Conservation (phyloP, 1,140 invertebrate species). For the Xylocopa sonorina region DNA sequence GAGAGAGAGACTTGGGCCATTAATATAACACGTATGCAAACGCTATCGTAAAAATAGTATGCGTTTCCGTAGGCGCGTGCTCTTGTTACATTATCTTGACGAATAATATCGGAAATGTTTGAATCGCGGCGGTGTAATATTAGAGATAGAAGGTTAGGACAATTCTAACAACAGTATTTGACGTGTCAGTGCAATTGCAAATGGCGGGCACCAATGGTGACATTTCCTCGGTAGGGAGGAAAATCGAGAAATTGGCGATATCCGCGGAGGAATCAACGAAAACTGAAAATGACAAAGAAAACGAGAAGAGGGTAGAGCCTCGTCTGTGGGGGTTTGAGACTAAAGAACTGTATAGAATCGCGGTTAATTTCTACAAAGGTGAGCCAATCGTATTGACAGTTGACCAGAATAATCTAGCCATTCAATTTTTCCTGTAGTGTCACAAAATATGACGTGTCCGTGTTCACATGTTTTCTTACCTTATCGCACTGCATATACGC, state of each 20-base stretch:
- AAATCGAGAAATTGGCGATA: slow-evolving; percentile 71
- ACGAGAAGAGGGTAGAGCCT: slow-evolving; percentile 62
- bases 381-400: slow-evolving; percentile 62
- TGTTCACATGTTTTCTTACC: background rate
- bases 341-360: slow-evolving; percentile 91
- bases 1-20: background rate
- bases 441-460: background rate
- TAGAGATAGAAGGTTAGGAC: slow-evolving; percentile 7
- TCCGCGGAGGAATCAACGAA: slow-evolving; percentile 54
- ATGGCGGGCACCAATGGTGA: slow-evolving; percentile 76
- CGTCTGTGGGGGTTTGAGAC: slow-evolving; percentile 78
- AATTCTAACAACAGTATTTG: slow-evolving; percentile 62
- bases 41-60: background rate
- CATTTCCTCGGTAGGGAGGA: slow-evolving; percentile 69
- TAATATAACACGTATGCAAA: background rate
- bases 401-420: background rate
- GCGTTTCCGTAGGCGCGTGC: background rate
- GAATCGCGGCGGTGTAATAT: background rate
- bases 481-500: background rate
- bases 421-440: background rate
- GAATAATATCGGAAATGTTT: background rate
- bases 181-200: slow-evolving; percentile 73
- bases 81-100: background rate
- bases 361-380: slow-evolving; percentile 95
- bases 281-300: slow-evolving; percentile 40